These are phyloP conservation scores for Rhynchophorus ferrugineus DNA, from an alignment of 1,140 invertebrate species.

Conservation along the genomic window DNA sequence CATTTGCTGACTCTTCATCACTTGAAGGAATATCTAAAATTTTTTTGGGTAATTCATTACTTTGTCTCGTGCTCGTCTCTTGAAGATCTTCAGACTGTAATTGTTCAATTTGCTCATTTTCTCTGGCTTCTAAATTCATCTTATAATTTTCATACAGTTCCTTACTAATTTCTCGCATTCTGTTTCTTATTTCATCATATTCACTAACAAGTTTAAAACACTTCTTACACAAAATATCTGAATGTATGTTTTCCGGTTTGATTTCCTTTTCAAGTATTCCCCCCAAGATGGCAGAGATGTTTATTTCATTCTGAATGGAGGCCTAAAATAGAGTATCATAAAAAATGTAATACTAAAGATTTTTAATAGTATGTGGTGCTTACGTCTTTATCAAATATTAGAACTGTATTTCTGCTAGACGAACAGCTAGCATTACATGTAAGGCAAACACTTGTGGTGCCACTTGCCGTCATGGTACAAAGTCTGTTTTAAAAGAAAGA, in stretches of 20 bases:
- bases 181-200: slow-evolving; percentile 50
- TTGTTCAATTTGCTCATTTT: slow-evolving; percentile 22
- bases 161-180: slow-evolving; percentile 28
- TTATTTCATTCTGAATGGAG: slow-evolving; percentile 1
- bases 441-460: slow-evolving; percentile 41
- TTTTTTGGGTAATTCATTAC: slow-evolving; percentile 31
- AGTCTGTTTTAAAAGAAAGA: slow-evolving; percentile 1
- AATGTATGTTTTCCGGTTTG: slow-evolving; percentile 45
- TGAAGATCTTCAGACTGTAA: slow-evolving; percentile 8
- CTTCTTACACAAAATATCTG: slow-evolving; percentile 54
- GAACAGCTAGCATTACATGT: slow-evolving; percentile 49
- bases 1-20: slow-evolving; percentile 34
- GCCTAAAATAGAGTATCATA: slow-evolving; percentile 2
- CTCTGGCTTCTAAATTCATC: slow-evolving; percentile 26
- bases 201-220: slow-evolving; percentile 56
- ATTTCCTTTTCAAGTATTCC: slow-evolving; percentile 46
- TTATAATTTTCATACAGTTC: slow-evolving; percentile 35
- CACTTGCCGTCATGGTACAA: slow-evolving; percentile 1
- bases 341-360: slow-evolving; percentile 1
- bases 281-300: slow-evolving; percentile 44
- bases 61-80: slow-evolving; percentile 2
- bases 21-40: slow-evolving; percentile 37
- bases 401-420: slow-evolving; percentile 46
- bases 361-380: not conserved
- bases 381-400: slow-evolving; percentile 45